A percentile compares a stretch with the other conserved stretches of the same genome.
Conservation (phyloP, 2,888 invertebrate genomes). For the Entomobrya multifasciata region DNA sequence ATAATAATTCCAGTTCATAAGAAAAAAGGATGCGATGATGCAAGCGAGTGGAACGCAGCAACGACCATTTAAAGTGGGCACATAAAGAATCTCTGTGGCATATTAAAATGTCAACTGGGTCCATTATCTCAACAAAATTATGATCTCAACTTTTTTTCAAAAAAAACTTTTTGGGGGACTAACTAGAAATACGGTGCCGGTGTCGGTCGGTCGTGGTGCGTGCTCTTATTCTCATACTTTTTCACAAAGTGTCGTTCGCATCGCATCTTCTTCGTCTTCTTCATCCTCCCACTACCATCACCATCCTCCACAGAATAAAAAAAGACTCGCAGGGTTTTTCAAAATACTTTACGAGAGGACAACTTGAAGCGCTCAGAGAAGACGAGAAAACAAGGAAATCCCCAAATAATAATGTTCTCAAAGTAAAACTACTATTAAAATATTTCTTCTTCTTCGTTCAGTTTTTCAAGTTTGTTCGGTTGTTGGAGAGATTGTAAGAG, state of each 20-base stretch:
- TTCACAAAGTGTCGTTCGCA: too few relatives aligned
- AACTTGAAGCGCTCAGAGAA: background rate
- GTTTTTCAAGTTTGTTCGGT: background rate
- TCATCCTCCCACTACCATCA: too few relatives aligned
- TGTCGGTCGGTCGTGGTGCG: too few relatives aligned
- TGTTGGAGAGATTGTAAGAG: too few relatives aligned
- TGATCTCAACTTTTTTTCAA: slow-evolving; percentile 46
- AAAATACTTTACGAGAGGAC: background rate
- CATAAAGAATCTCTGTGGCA: slow-evolving; percentile 75
- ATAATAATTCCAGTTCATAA: background rate
- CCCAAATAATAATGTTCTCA: background rate
- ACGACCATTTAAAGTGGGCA: slow-evolving; percentile 46
- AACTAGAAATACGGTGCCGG: too few relatives aligned
- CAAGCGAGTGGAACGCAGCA: background rate
- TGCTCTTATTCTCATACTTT: too few relatives aligned
- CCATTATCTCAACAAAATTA: slow-evolving; percentile 72
- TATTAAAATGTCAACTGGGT: slow-evolving; percentile 77
- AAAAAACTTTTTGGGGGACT: slow-evolving; percentile 13
- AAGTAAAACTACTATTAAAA: background rate
- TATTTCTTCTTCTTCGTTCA: background rate
- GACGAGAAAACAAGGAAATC: background rate
- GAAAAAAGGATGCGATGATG: too few relatives aligned
- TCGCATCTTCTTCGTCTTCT: too few relatives aligned
- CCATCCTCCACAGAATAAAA: too few relatives aligned
- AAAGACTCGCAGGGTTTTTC: background rate